These are phyloP conservation scores for Berghia stephanieae DNA, from an alignment of 1,140 invertebrate species.

Conservation along the genomic window DNA sequence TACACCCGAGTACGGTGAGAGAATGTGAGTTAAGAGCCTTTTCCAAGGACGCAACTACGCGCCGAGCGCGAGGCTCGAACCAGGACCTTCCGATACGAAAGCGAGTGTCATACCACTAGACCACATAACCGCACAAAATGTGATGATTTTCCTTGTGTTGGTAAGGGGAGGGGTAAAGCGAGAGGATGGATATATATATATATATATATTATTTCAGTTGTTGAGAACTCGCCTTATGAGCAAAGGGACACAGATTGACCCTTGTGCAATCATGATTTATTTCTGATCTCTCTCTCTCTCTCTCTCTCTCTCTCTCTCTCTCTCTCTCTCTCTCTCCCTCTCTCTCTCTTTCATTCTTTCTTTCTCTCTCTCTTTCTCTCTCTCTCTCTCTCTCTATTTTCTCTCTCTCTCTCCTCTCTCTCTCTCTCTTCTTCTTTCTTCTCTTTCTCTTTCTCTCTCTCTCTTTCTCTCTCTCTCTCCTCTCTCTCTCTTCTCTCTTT, in stretches of 20 bases:
- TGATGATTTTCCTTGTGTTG: too few species aligned
- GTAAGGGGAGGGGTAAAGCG: too few species aligned
- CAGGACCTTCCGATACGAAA: too few species aligned
- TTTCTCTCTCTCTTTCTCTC: not conserved
- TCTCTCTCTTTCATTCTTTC: not conserved
- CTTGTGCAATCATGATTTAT: too few species aligned
- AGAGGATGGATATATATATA: conserved; percentile 5
- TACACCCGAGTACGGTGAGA: too few species aligned
- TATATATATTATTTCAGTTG: too few species aligned
- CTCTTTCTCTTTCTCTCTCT: not conserved
- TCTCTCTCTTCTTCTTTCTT: not conserved
- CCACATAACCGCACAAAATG: too few species aligned
- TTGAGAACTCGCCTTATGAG: too few species aligned
- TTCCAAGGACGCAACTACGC: too few species aligned
- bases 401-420: not conserved
- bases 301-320: not conserved
- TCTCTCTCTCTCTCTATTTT: not conserved
- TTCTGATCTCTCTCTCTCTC: not conserved
- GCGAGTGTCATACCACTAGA: too few species aligned
- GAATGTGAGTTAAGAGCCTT: too few species aligned
- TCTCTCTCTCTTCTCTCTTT: not conserved
- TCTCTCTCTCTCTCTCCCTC: not conserved
- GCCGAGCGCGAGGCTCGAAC: too few species aligned
- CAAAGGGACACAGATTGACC: not conserved
- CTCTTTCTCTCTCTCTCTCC: not conserved